A percentile compares a stretch with the other conserved stretches of the same genome.
phyloP scores from a whole-genome alignment of 1,140 invertebrate species.

The Lasaia peninsularis region DNA sequence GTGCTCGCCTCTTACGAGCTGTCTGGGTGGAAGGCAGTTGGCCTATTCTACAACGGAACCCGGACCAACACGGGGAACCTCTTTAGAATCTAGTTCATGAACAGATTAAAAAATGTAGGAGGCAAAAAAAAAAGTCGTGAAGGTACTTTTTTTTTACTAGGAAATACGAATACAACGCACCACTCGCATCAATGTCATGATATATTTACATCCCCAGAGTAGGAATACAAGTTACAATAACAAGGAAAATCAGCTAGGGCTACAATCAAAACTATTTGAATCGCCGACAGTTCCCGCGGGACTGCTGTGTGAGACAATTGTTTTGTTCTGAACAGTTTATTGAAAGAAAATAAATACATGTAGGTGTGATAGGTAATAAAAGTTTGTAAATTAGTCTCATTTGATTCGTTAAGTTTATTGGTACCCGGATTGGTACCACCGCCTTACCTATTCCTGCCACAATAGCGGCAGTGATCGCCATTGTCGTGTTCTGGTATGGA shows the following conservation, averaged over 20 bases:
- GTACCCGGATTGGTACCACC: too few relatives aligned
- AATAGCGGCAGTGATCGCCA: too few relatives aligned
- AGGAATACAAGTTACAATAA: not conserved
- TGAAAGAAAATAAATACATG: not conserved
- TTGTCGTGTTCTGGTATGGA: too few relatives aligned
- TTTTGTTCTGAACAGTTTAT: conserved; percentile 17
- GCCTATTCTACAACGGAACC: too few relatives aligned
- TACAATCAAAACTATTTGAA: conserved; percentile 26
- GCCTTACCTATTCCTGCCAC: too few relatives aligned
- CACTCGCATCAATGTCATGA: not conserved
- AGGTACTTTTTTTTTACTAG: not conserved
- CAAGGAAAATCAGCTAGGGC: conserved; percentile 3
- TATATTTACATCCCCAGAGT: not conserved
- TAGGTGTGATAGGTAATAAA: not conserved
- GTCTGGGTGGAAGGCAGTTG: too few relatives aligned
- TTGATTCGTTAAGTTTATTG: not conserved
- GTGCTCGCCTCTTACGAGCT: too few relatives aligned
- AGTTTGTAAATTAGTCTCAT: not conserved
- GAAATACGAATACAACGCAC: too few relatives aligned
- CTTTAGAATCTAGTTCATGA: too few relatives aligned
- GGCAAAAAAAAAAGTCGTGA: too few relatives aligned
- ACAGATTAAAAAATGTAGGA: too few relatives aligned
- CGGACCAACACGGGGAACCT: too few relatives aligned
- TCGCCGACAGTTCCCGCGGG: conserved; percentile 17
- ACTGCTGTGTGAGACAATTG: conserved; percentile 11